A percentile compares a stretch with the other conserved stretches of the same genome.
Evolutionary conservation across 2,888 invertebrate genomes (phyloP).

Genomic region (Tenthredo notha): DNA sequence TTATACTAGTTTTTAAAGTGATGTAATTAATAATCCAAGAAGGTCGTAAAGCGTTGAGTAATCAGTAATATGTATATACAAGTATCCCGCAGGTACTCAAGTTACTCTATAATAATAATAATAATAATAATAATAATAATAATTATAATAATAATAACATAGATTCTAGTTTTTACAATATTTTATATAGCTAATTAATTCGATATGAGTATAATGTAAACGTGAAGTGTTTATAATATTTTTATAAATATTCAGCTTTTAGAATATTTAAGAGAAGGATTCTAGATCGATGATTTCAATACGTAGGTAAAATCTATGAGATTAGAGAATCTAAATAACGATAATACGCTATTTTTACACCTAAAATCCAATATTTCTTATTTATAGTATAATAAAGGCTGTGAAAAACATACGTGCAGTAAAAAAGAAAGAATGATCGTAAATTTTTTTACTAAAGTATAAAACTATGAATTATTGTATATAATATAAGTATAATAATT

Average conservation of each 20-base stretch:
- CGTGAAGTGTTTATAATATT: background rate
- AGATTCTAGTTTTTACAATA: background rate
- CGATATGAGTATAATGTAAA: background rate
- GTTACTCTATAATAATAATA: background rate
- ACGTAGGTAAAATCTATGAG: background rate
- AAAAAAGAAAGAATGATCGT: background rate
- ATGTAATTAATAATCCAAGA: constrained; percentile 1
- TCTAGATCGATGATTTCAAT: background rate
- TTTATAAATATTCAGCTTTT: background rate
- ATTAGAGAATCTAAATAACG: background rate
- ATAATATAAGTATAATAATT: background rate
- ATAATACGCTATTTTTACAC: background rate
- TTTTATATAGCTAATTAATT: background rate
- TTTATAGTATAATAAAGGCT: background rate
- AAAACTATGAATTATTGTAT: background rate
- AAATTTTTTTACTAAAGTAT: background rate
- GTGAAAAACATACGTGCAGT: background rate
- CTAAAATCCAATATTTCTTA: background rate
- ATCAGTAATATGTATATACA: background rate
- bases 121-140: background rate
- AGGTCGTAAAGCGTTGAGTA: background rate
- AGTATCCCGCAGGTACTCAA: background rate
- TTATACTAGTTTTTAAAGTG: background rate
- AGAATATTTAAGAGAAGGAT: background rate
- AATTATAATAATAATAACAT: background rate